Evolutionary conservation across 2,888 invertebrate genomes (phyloP), one percentile per base, ranked within the genome.

Genomic region (Acleris cristana): DNA sequence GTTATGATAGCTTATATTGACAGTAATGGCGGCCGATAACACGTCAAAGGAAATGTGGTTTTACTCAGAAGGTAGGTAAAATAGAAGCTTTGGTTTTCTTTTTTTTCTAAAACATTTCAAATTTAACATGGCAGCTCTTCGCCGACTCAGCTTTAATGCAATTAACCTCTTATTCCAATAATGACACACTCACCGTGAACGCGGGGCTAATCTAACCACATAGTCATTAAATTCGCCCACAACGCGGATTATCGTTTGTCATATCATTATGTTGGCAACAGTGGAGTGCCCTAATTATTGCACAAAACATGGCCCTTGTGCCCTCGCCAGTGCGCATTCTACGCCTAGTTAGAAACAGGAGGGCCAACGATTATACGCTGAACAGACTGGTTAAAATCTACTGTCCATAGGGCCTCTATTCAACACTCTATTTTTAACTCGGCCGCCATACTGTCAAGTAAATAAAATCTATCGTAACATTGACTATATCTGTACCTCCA

Each of bases 271-370:
- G 62, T 69, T 61, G 52, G 60, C 69, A 84, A 86, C 88, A 86
- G 74, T 74, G 80, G 83, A 85, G 81, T 86, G 84, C 81, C 79
- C 84, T 89, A 91, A 90, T 91, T 90, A 89, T 79, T 75, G 81
- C 70, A 85, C 86, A 87, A 88, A 88, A 84, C 85, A 81, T 76
- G 78, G 82, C 82, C 82, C 85, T 82, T 73, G 74, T 74, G 72
- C 62, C 78, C 83, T 80, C 71, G 74, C 74, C 72, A 76, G 77
- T 82, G 82, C 76, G 80, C 79, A 80, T 81, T 81, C 82, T 82
- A 82, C 81, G 84, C 83, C 82, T 85, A 77, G 82, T 84, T 85
- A 80, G 74, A 69, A 72, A 72, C 72, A 71, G 56, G 65, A 30
- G 52, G 52, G n/a, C 14, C 77, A 79, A 58, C 77, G 80, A 79